A percentile compares a stretch with the other conserved stretches of the same genome.
Conservation (phyloP, 37 sponge, comb jelly and placozoan species). For the Lycopodina hypogea region DNA sequence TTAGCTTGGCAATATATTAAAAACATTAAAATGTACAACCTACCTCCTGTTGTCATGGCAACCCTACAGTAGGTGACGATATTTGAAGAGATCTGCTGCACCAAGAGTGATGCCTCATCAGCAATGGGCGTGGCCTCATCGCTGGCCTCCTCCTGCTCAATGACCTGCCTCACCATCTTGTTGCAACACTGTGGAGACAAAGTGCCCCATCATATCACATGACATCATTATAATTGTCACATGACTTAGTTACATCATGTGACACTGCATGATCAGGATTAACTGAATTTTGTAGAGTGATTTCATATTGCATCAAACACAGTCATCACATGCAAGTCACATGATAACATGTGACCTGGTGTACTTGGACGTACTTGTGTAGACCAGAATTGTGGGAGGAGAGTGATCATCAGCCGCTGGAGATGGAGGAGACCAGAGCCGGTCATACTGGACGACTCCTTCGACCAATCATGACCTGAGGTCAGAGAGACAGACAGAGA, state of each 20-base stretch:
- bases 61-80: conserved; percentile 63
- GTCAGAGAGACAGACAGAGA: no score
- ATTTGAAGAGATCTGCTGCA: conserved; percentile 63
- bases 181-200: conserved; percentile 17
- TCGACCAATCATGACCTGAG: conserved; percentile 58
- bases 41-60: conserved; percentile 72
- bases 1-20: no score
- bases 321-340: no score
- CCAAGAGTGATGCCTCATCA: conserved; percentile 28
- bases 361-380: conserved; percentile 23
- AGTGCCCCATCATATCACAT: no score
- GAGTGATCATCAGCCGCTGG: conserved; percentile 64
- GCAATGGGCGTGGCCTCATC: not conserved
- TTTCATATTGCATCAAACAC: no score
- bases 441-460: conserved; percentile 17
- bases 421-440: conserved; percentile 49
- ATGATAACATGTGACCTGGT: no score
- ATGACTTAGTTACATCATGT: not conserved
- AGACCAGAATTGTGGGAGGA: conserved; percentile 59
- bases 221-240: not conserved
- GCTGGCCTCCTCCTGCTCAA: not conserved
- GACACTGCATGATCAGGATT: not conserved
- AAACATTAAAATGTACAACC: no score
- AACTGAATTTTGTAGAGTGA: no score
- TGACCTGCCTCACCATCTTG: conserved; percentile 1